Evolutionary conservation across 2,888 invertebrate species (phyloP), one percentile per base, ranked within the genome.

Genomic region (Apodemia zela): DNA sequence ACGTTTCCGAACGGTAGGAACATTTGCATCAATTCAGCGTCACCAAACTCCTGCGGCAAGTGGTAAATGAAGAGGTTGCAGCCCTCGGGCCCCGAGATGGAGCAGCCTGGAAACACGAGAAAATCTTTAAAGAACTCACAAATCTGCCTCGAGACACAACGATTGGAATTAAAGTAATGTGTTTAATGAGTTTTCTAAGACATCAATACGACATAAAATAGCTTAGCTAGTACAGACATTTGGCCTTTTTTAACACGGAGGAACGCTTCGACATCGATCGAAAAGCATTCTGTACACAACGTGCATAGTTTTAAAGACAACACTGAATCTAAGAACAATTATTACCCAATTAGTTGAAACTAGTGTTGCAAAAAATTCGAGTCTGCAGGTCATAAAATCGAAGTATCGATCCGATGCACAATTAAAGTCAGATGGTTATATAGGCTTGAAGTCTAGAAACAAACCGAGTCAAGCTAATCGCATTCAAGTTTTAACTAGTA

Each of bases 21-120:
- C 99, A 99, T 99, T 94, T 99, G 99, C 96, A 99, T 99, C 84
- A 99, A 95, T 92, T 99, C 99, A 69, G 97, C 96, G 89, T 99
- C 99, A 66, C 99, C 99, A 86, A 99, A 99, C 93, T 99, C 99
- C 93, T 99, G 99, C 75, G 99, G 99, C 93, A 99, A 96, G 94
- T 99, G 99, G 94, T 99, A 99, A 93, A 99, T 99, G 95, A 99
- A 99, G 80, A 99, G 95, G 93, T 99, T 99, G 94, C 99, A 99
- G 85, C 99, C 99, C 93, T 99, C 99, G 75, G 99, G 99, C 86
- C 99, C 99, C 87, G 97, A 97, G 93, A 97, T 97, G 84, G 97
- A 97, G 93, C 97, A 97, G 89, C 97, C 97, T 97, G 94, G 93
- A 91, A 94, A 94, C 93, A 94, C 93, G 87, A 94, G 87, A 91